These are phyloP conservation scores for Ophion costatus DNA, from an alignment of 2,888 invertebrate species.

Conservation along the genomic window DNA sequence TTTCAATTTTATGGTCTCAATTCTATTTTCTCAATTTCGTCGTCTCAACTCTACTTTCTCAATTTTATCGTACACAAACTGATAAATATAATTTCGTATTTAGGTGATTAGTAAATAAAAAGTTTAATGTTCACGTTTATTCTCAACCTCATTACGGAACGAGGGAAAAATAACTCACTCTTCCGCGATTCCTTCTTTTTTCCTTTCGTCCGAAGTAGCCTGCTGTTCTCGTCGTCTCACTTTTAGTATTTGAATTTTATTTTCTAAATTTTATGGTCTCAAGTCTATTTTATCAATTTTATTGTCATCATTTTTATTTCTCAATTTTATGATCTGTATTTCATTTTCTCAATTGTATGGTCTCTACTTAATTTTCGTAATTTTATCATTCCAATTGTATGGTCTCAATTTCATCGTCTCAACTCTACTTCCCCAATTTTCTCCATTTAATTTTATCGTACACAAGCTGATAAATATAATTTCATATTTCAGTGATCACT, in stretches of 20 bases:
- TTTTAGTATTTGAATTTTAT: too few species aligned
- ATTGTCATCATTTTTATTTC: too few species aligned
- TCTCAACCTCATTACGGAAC: not conserved
- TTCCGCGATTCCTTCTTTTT: conserved; percentile 36
- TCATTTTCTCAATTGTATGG: too few species aligned
- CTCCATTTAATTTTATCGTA: not conserved
- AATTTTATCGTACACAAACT: not conserved
- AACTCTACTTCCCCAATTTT: not conserved
- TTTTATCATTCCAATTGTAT: too few species aligned
- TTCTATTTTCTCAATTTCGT: too few species aligned
- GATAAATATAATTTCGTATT: not conserved
- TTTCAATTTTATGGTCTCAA: too few species aligned
- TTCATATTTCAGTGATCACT: not conserved
- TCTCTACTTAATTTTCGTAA: too few species aligned
- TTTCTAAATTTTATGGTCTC: too few species aligned
- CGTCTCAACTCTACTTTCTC: not conserved
- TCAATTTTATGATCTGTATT: too few species aligned
- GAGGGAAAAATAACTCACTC: not conserved
- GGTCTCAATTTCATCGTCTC: too few species aligned
- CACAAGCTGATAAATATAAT: not conserved
- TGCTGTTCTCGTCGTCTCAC: conserved; percentile 90
- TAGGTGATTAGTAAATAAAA: not conserved
- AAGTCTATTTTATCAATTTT: too few species aligned
- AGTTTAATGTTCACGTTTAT: not conserved
- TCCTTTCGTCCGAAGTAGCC: conserved; percentile 82